Evolutionary conservation across 2,797 vertebrate species (phyloP), one percentile per base, ranked within the genome.

Genomic region (Dipus sagitta): DNA sequence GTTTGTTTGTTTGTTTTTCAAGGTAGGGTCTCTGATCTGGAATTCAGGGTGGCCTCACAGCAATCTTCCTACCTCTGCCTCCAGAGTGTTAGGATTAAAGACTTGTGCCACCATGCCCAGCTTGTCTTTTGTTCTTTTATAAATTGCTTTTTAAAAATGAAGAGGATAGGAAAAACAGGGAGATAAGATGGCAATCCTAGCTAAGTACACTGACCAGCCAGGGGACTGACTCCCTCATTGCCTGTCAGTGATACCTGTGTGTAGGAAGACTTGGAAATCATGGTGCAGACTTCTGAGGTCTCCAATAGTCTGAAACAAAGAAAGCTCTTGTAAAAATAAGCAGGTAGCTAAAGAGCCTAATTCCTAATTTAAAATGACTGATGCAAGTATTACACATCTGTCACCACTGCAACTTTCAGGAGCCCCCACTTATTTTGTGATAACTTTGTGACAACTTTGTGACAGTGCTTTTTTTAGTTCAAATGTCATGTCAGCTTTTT

Each of bases 121-220:
- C 11, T 60, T 75, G 79, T 65, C 67, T n/a, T 84, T 64, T 88
- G 78, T 89, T 81, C 34, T 80, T 58, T 52, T 42, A 34, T 85
- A 38, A 79, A 60, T 91, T 1, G 9, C 62, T 80, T 92, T 26
- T 23, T 90, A 74, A 76, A 90, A 76, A 30, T 78, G 70, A 65
- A 0, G 30, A n/a, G 11, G 34, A 26, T 70, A 42, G 71, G 67
- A 68, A n/a, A 78, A 94, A 70, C 54, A 52, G 47, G 76, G 75
- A 76, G 70, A 70, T 67, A 52, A 42, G 65, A 60, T 52, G 47
- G 32, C n/a, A 47, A 7, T 64, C n/a, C 52, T 84, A n/a, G 68
- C 74, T 8, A 58, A 77, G 60, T 34, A 6, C 11, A 15, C 58
- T 68, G 70, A 24, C 3, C 26, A 70, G 28, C 23, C 12, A 52